Evolutionary conservation across 2,797 vertebrate species (phyloP), one percentile per base, ranked within the genome.

Genomic region (Propithecus perrieri): DNA sequence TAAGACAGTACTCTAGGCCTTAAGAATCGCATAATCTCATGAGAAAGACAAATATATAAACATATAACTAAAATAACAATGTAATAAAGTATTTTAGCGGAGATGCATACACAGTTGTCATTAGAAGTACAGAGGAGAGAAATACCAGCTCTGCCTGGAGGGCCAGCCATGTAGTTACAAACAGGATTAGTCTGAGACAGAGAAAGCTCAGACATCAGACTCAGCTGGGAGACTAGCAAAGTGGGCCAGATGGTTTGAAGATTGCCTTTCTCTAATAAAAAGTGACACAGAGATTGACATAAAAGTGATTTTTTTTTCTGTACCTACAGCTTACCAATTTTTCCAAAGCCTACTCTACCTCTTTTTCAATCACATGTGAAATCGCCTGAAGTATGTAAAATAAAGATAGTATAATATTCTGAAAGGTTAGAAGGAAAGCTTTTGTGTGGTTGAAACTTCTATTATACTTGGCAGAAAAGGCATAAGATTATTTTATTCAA

Each of bases 11-110:
- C 12, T 28, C 28, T 15, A 87, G 46, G 4, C 80, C 46, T 81
- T 86, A 81, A 81, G 18, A 89, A 59, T 17, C 5, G 90, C 41
- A 67, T 43, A 38, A 79, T 57, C 7, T 83, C 53, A 84, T 33
- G 57, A 41, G 65, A 59, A 92, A 91, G 65, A 85, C 33, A 85
- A 81, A 92, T 91, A 35, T 18, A 74, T 92, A 83, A 83, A 86
- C 9, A 74, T 57, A 67, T 74, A 74, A 74, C 69, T 83, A 22
- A 38, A 92, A 81, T 24, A 74, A 74, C 33, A 61, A 69, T 35
- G 18, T n/a, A n/a, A 72, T 59, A 41, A 61, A 63, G 55, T 65
- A 59, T 88, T 84, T 83, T 50, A 74, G 55, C 28, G 22, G 43
- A 78, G 28, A 28, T 43, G 38, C 10, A 4, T n/a, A 65, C 28